phyloP scores from a whole-genome alignment of 2,797 vertebrate species.

The Pristis pectinata region DNA sequence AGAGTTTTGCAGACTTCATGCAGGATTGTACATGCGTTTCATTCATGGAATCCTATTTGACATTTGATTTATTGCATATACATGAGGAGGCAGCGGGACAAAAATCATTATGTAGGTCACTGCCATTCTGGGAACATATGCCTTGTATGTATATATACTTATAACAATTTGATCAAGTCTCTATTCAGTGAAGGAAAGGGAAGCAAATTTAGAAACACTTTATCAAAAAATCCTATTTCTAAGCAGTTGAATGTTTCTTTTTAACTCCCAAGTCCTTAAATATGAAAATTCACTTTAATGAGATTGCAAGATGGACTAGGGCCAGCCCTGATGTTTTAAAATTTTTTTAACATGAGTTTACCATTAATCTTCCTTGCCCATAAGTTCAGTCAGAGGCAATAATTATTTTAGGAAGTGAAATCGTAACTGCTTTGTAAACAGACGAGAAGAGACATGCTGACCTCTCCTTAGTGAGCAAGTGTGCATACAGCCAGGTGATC shows the following conservation, averaged over 20 bases:
- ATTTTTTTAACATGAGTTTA: background rate
- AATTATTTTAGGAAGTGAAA: constrained; percentile 26
- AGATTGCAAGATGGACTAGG: constrained; percentile 1
- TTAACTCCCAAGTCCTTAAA: background rate
- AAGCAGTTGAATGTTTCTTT: background rate
- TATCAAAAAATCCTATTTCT: background rate
- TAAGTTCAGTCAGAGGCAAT: constrained; percentile 1
- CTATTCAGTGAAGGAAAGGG: background rate
- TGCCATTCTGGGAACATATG: background rate
- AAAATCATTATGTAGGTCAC: background rate
- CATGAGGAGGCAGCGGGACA: background rate
- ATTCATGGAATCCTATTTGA: constrained; percentile 24
- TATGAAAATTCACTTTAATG: background rate
- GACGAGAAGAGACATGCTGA: too few species aligned
- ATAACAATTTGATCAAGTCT: background rate
- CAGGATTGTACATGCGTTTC: constrained; percentile 24
- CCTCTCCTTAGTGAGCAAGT: too few species aligned
- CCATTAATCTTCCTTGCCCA: background rate
- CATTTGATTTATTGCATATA: constrained; percentile 10
- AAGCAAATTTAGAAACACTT: constrained; percentile 1
- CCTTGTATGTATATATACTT: constrained; percentile 5
- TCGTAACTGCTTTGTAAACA: too few species aligned
- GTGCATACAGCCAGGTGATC: too few species aligned
- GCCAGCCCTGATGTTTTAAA: background rate
- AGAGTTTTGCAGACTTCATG: background rate